phyloP scores from a whole-genome alignment of 2,113 vertebrate genomes.

The Leiothrix lutea region DNA sequence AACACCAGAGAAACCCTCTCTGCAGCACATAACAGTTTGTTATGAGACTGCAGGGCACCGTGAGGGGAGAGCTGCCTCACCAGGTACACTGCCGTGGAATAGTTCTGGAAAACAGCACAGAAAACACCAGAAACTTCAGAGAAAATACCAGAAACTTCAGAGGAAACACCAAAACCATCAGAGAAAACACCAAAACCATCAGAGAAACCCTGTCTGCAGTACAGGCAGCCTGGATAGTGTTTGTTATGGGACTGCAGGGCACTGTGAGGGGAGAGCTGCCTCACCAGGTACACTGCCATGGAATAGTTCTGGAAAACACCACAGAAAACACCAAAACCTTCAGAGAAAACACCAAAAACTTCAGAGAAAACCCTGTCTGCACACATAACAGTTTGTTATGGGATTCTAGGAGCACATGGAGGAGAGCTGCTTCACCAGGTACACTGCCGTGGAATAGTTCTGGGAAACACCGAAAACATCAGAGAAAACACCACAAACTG shows the following conservation, averaged over 20 bases:
- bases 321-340: background rate
- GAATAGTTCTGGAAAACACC: background rate
- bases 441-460: too few species aligned
- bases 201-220: background rate
- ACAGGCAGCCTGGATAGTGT: too few species aligned
- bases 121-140: background rate
- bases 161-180: background rate
- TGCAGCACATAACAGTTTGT: background rate
- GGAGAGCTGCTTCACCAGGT: too few species aligned
- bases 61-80: constrained; percentile 89
- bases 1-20: background rate
- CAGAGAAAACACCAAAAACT: background rate
- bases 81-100: too few species aligned
- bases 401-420: too few species aligned
- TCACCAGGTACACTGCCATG: constrained; percentile 66
- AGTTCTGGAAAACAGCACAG: too few species aligned
- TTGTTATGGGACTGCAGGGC: background rate
- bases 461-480: too few species aligned
- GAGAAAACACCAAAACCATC: background rate
- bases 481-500: background rate
- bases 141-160: background rate
- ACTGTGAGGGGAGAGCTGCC: constrained; percentile 82
- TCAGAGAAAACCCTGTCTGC: background rate
- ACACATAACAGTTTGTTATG: too few species aligned
- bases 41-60: background rate